phyloP scores from a whole-genome alignment of 2,888 invertebrate genomes.

The Tetrapedia diversipes region DNA sequence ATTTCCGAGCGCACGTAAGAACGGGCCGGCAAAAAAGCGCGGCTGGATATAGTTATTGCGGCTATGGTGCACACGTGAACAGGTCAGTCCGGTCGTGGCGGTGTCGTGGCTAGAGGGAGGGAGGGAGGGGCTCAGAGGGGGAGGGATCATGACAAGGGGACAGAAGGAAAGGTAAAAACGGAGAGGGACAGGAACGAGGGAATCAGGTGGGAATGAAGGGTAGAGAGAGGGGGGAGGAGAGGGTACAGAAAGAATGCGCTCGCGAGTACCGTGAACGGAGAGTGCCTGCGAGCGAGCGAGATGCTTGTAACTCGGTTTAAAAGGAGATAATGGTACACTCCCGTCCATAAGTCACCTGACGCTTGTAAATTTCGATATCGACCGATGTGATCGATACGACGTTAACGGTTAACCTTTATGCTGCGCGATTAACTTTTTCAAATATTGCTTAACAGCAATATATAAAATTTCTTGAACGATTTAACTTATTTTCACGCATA shows the following conservation, averaged over 20 bases:
- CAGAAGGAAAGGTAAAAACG: conserved; percentile 37
- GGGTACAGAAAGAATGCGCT: neutral
- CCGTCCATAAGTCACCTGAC: no score
- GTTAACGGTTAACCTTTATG: no score
- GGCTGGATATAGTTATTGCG: conserved; percentile 70
- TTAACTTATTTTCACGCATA: no score
- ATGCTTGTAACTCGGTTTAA: neutral
- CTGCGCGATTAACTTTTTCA: no score
- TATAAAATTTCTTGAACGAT: no score
- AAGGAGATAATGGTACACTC: conserved; percentile 1
- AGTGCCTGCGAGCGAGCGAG: neutral
- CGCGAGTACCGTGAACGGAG: neutral
- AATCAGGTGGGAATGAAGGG: conserved; percentile 25
- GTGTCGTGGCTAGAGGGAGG: conserved; percentile 1
- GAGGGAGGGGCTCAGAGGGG: conserved; percentile 9
- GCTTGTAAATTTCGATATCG: no score
- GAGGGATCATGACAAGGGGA: conserved; percentile 23
- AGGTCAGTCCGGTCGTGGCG: conserved; percentile 73
- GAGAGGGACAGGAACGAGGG: neutral
- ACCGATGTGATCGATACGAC: no score
- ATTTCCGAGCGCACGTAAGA: conserved; percentile 65
- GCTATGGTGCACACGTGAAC: conserved; percentile 72
- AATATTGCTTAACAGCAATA: no score
- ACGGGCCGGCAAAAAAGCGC: conserved; percentile 57
- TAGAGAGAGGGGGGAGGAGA: conserved; percentile 18